phyloP scores from a whole-genome alignment of 2,113 vertebrate species.

The Pipra filicauda region DNA sequence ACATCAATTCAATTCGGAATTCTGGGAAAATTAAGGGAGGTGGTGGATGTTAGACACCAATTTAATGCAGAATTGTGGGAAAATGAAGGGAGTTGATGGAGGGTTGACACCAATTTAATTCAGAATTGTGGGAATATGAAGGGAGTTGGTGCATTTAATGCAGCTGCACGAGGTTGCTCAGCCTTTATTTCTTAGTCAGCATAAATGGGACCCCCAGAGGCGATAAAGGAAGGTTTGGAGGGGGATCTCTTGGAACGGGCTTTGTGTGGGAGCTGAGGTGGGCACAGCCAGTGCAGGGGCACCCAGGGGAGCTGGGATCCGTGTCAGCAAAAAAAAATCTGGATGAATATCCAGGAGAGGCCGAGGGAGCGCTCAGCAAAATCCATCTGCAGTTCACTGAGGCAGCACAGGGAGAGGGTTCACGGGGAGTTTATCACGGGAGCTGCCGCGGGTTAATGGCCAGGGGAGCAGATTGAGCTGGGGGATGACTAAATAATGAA shows the following conservation, averaged over 20 bases:
- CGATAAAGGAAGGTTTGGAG: too few species aligned
- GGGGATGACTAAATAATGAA: constrained; percentile 68
- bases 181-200: not conserved
- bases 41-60: too few species aligned
- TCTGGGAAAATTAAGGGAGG: too few species aligned
- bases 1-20: too few species aligned
- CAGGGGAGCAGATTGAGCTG: constrained; percentile 44
- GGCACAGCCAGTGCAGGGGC: fast-evolving
- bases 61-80: too few species aligned
- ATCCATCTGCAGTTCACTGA: constrained; percentile 50
- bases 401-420: constrained; percentile 36
- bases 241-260: not conserved
- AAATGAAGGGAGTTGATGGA: too few species aligned
- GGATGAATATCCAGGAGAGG: not conserved
- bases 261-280: not conserved
- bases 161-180: not conserved
- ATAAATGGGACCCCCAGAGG: not conserved
- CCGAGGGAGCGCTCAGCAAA: not conserved
- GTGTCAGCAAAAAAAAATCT: not conserved
- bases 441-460: constrained; percentile 56
- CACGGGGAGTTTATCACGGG: constrained; percentile 42
- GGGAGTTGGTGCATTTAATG: not conserved
- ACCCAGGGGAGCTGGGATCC: not conserved
- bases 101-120: too few species aligned
- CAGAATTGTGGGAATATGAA: not conserved